Percentiles rank a stretch among this genome's conserved stretches.
phyloP scores from a whole-genome alignment of 2,888 invertebrate genomes.

The Tubulanus polymorphus region DNA sequence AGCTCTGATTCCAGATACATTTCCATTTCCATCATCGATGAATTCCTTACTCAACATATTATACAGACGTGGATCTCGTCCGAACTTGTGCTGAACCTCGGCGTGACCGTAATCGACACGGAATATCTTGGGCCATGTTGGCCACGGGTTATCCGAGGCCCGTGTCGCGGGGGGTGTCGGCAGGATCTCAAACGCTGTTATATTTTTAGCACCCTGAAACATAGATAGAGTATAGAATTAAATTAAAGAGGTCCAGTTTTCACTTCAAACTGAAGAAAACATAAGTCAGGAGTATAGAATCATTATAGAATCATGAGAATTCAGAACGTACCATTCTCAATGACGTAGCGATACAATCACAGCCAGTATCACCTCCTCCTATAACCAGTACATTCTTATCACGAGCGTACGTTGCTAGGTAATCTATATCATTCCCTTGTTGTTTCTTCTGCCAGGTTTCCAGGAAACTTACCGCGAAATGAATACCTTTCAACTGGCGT shows the following conservation, averaged over 20 bases:
- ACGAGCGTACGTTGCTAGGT: constrained; percentile 70
- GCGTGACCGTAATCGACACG: constrained; percentile 98
- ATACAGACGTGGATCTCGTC: constrained; percentile 82
- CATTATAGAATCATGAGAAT: not conserved
- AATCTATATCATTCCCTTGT: constrained; percentile 59
- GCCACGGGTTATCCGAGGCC: constrained; percentile 94
- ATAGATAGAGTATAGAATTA: too few relatives aligned
- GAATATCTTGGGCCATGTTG: constrained; percentile 95
- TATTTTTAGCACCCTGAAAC: constrained; percentile 78
- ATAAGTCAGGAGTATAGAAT: not conserved
- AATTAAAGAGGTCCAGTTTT: too few relatives aligned
- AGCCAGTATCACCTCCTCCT: constrained; percentile 82
- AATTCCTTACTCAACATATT: constrained; percentile 94
- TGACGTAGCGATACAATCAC: constrained; percentile 98
- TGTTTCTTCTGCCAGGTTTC: constrained; percentile 89
- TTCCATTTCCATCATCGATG: constrained; percentile 81
- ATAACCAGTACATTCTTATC: constrained; percentile 93
- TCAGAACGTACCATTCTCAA: constrained; percentile 69
- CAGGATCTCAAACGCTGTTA: constrained; percentile 95
- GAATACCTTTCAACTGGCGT: constrained; percentile 84
- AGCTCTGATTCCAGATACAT: constrained; percentile 85
- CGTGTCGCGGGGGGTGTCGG: constrained; percentile 82
- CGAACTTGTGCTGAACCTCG: constrained; percentile 72
- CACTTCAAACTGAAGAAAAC: too few relatives aligned
- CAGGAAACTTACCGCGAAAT: constrained; percentile 97